phyloP scores from a whole-genome alignment of 1,140 invertebrate genomes.

The Linepithema humile region DNA sequence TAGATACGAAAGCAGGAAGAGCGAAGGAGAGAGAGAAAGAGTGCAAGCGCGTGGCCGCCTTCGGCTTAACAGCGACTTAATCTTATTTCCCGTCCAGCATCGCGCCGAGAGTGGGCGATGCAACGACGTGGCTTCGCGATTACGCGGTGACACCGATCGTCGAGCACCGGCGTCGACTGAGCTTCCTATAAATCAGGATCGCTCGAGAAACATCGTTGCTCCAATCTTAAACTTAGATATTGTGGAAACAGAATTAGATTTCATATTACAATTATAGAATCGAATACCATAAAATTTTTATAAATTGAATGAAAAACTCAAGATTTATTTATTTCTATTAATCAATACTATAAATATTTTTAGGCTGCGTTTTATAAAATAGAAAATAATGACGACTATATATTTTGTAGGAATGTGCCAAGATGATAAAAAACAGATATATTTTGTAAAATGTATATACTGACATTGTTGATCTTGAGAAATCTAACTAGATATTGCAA shows the following conservation, averaged over 20 bases:
- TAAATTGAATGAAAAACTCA: not conserved
- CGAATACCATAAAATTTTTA: not conserved
- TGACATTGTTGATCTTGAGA: not conserved
- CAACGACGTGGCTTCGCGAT: slow-evolving; percentile 30
- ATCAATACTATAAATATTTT: not conserved
- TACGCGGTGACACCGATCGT: slow-evolving; percentile 40
- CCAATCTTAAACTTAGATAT: not conserved
- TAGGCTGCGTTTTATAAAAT: not conserved
- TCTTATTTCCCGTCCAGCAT: slow-evolving; percentile 52
- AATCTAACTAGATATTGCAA: no score
- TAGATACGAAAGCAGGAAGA: slow-evolving; percentile 16
- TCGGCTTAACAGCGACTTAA: slow-evolving; percentile 39
- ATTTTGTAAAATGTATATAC: not conserved
- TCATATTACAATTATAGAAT: not conserved
- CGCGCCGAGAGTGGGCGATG: slow-evolving; percentile 52
- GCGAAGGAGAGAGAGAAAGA: not conserved
- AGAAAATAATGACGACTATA: not conserved
- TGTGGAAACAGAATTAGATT: not conserved
- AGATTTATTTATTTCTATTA: not conserved
- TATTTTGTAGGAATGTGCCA: not conserved
- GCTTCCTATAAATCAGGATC: slow-evolving; percentile 7
- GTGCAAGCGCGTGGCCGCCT: slow-evolving; percentile 38
- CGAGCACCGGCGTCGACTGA: not conserved
- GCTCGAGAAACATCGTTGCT: not conserved
- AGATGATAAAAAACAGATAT: not conserved